Evolutionary conservation across 2,797 vertebrate species (phyloP), one percentile per base, ranked within the genome.

Genomic region (Mus caroli): DNA sequence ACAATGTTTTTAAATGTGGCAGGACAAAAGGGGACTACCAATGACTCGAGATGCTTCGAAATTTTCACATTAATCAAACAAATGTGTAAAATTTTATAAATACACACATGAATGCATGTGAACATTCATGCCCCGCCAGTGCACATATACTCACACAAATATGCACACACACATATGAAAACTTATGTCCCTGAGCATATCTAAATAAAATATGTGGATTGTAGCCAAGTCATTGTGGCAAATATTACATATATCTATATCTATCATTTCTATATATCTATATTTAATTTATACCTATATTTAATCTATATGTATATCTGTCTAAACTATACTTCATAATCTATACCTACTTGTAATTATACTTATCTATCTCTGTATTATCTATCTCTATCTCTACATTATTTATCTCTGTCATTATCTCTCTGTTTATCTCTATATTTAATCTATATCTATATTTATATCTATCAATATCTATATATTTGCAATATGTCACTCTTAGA

Each of bases 81-180:
- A 2, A 80, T 26, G 0, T 86, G 19, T 52, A 79, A 89, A 88
- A 87, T 62, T 71, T 40, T 31, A 17, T 34, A 28, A 9, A 31
- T 26, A 28, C 5, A 43, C 4, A 22, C 12, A 43, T 4, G 83
- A 67, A 54, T 71, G 0, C 6, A 83, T 34, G 19, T 2, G 34
- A 43, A 69, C 9, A 22, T 6, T 46, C n/a, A 28, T 19, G 3
- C 1, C 7, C n/a, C 19, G 3, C 20, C 15, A n/a, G 5, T 3
- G 7, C 14, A 46, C 15, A 13, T 28, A 80, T n/a, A 40, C 40
- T 24, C 73, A 46, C 8, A 37, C 12, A 43, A 17, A 43, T 50
- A 13, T 20, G 20, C n/a, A 86, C 58, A 46, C 37, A 76, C 1
- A 20, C 6, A 28, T 17, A 40, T 1, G 3, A 20, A 1, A 67